Evolutionary conservation across 2,888 invertebrate species (phyloP).

Genomic region (Lathronympha strigana): DNA sequence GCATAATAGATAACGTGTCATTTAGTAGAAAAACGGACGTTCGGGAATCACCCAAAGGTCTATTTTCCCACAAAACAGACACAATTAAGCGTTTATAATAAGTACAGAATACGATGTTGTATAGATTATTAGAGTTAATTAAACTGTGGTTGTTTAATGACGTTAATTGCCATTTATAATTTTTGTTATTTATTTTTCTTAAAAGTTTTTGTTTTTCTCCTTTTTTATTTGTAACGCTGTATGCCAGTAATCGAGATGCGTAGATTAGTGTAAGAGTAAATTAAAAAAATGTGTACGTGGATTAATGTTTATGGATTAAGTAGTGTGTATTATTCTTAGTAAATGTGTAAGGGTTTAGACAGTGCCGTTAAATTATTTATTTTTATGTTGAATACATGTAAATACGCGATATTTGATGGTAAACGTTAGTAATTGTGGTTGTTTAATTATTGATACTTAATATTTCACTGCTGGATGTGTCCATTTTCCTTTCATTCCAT

Average conservation of each 20-base stretch:
- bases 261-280: conserved; percentile 60
- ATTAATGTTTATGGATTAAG: conserved; percentile 65
- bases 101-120: conserved; percentile 58
- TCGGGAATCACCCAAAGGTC: neutral
- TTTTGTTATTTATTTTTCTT: conserved; percentile 82
- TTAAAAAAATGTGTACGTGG: conserved; percentile 69
- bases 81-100: conserved; percentile 45
- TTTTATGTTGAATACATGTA: conserved; percentile 82
- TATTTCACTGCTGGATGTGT: conserved; percentile 44
- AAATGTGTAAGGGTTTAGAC: conserved; percentile 77
- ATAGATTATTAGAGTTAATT: conserved; percentile 57
- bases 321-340: conserved; percentile 74
- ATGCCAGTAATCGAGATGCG: conserved; percentile 78
- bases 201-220: conserved; percentile 64
- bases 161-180: conserved; percentile 70
- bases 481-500: conserved; percentile 52
- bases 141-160: conserved; percentile 48
- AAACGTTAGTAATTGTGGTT: conserved; percentile 77
- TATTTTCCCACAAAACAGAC: neutral
- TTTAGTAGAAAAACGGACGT: neutral
- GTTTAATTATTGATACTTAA: conserved; percentile 68
- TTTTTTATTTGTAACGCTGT: conserved; percentile 59
- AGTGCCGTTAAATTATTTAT: conserved; percentile 82
- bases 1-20: conserved; percentile 61
- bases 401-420: conserved; percentile 78